Percentiles rank a stretch among this genome's conserved stretches.
Evolutionary conservation across 2,113 vertebrate species (phyloP).

Genomic region (Leptobrachium ailaonicum): DNA sequence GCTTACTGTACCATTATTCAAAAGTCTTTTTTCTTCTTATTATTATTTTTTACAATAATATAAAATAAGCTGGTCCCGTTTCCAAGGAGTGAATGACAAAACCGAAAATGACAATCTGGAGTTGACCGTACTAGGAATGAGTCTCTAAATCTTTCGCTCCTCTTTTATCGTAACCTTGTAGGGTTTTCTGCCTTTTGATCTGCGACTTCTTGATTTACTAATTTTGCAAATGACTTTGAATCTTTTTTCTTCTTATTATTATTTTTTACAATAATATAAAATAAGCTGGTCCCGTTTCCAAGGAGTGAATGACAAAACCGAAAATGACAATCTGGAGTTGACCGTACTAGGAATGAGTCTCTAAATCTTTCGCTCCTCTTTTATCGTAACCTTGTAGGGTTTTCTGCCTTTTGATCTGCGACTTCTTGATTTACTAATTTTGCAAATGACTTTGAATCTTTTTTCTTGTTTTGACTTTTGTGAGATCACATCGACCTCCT

Average conservation of each 20-base stretch:
- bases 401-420: no score
- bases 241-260: constrained; percentile 56
- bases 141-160: no score
- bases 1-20: constrained; percentile 58
- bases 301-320: neutral
- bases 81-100: neutral
- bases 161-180: no score
- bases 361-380: no score
- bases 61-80: constrained; percentile 5
- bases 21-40: constrained; percentile 55
- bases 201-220: no score
- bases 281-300: constrained; percentile 2
- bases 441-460: constrained; percentile 39
- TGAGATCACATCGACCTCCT: no score
- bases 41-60: constrained; percentile 51
- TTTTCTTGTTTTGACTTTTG: constrained; percentile 33
- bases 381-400: no score
- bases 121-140: no score
- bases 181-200: no score
- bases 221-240: no score
- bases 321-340: neutral
- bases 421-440: no score
- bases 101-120: neutral
- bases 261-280: constrained; percentile 37
- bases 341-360: no score